Percentiles rank a stretch among this genome's conserved stretches.
Evolutionary conservation across 1,140 invertebrate species (phyloP).

Genomic region (Chelonus insularis): DNA sequence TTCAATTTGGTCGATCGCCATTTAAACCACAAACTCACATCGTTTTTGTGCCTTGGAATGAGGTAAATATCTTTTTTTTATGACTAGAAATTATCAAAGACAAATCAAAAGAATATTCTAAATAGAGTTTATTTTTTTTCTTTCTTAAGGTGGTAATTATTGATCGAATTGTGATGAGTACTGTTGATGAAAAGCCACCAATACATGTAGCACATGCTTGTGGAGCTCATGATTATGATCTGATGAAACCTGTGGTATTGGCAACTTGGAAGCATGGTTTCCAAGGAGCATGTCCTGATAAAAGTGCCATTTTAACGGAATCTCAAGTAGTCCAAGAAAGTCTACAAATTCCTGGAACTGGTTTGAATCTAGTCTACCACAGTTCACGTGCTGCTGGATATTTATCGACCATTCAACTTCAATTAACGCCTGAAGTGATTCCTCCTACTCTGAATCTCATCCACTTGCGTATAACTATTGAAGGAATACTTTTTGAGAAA

Average conservation of each 20-base stretch:
- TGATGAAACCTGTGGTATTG: constrained; percentile 91
- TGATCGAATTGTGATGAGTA: constrained; percentile 83
- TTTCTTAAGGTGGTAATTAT: constrained; percentile 79
- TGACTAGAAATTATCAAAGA: background rate
- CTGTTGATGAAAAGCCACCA: constrained; percentile 73
- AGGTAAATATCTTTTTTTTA: constrained; percentile 64
- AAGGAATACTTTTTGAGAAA: constrained; percentile 91
- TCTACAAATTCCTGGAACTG: constrained; percentile 88
- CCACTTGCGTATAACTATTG: constrained; percentile 88
- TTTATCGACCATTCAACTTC: constrained; percentile 91
- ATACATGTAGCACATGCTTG: constrained; percentile 74
- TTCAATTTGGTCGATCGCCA: constrained; percentile 91
- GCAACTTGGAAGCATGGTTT: constrained; percentile 97
- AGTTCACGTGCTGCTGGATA: constrained; percentile 91
- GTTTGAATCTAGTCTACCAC: constrained; percentile 92
- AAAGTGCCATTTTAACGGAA: constrained; percentile 89
- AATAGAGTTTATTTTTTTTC: constrained; percentile 3
- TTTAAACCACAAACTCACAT: constrained; percentile 89
- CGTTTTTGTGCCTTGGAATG: constrained; percentile 95
- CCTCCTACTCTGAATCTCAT: constrained; percentile 81
- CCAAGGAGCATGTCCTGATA: constrained; percentile 91
- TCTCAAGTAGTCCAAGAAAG: constrained; percentile 95
- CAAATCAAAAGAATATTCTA: too few species aligned
- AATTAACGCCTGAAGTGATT: constrained; percentile 84
- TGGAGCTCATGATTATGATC: constrained; percentile 87